Percentiles rank a stretch among this genome's conserved stretches.
Conservation (phyloP, 35 echinoderm and acorn worm species). For the Eucidaris tribuloides region DNA sequence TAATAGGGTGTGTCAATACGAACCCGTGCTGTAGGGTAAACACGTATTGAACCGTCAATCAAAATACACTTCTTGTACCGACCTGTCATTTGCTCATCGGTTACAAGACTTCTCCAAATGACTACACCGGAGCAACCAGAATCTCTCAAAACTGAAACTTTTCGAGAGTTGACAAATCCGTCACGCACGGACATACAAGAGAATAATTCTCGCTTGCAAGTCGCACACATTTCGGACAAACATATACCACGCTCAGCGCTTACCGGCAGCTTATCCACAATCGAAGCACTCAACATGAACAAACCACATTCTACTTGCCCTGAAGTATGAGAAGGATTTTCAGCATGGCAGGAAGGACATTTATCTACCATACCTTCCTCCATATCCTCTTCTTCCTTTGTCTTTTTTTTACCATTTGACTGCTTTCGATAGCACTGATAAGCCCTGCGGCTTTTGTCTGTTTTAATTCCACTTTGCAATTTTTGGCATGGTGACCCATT, state of each 20-base stretch:
- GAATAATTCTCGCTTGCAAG: conserved; percentile 11
- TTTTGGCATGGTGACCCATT: not conserved
- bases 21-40: conserved; percentile 26
- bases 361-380: not conserved
- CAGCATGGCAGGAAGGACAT: not conserved
- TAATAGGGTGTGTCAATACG: conserved; percentile 49
- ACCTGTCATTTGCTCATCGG: conserved; percentile 36
- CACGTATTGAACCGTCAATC: conserved; percentile 51
- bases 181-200: conserved; percentile 21
- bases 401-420: not conserved
- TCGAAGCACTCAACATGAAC: not conserved
- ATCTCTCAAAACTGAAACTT: conserved; percentile 43
- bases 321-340: not conserved
- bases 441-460: not conserved
- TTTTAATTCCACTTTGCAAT: conserved; percentile 3
- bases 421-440: not conserved
- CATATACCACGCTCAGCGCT: not conserved
- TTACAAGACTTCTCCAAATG: conserved; percentile 8
- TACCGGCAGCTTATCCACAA: not conserved
- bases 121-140: conserved; percentile 62
- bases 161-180: conserved; percentile 12
- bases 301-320: not conserved
- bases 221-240: conserved; percentile 18
- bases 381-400: not conserved
- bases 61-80: conserved; percentile 36